Evolutionary conservation across 2,888 invertebrate genomes (phyloP), one percentile per base, ranked within the genome.

Genomic region (Dynastes grantii): DNA sequence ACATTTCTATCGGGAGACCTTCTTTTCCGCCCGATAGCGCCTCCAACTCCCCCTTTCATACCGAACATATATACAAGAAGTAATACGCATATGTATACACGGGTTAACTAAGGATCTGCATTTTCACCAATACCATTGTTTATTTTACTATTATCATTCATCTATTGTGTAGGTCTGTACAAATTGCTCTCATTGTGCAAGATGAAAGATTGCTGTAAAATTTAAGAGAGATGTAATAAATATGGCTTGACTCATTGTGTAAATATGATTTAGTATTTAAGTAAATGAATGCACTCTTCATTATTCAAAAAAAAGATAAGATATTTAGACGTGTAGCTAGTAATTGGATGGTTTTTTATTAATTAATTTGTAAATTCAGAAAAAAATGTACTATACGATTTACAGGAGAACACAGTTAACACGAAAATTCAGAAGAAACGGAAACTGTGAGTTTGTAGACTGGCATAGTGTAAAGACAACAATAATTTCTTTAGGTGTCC

Each of bases 131-230:
- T 45, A 27, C 40, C 68, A 77, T 79, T 79, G 79, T 79, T 79
- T 77, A 77, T 68, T 79, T 79, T 79, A 75, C 71, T 67, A 67
- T 77, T 77, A 73, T 77, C 61, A 77, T 79, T 79, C 71, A 75
- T 29, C 77, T 63, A 79, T 79, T 79, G 75, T 79, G 76, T 75
- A 40, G 16, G 22, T 22, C 40, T 27, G 53, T 53, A 70, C n/a
- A 70, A 70, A 70, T 70, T 53, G 55, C 32, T 53, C 53, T 53
- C 51, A 70, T 70, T 70, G 70, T 70, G 70, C 37, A 71, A 71
- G 55, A 71, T 55, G 70, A 71, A 63, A 64, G 16, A 63, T 77
- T 77, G 61, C 61, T 61, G 70, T 70, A 22, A 51, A 77, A 55
- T 61, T 16, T 68, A 68, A 76, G 58, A 61, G 37, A 65, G 32